Percentiles rank a stretch among this genome's conserved stretches.
Evolutionary conservation across 2,888 invertebrate genomes (phyloP).

Genomic region (Ctena decussata): DNA sequence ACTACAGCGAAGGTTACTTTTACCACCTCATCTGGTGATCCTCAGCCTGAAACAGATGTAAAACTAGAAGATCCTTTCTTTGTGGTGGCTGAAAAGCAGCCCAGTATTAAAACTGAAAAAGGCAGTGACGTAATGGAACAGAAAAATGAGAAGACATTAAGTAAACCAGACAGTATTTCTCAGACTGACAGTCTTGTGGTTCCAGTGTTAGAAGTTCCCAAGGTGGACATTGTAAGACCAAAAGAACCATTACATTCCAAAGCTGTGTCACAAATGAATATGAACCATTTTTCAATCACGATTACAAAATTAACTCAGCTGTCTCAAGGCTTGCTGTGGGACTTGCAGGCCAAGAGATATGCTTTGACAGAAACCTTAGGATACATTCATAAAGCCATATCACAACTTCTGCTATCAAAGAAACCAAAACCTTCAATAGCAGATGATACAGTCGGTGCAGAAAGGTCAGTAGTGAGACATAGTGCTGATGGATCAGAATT

Average conservation of each 20-base stretch:
- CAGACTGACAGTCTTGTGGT: not conserved
- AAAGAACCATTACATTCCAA: not conserved
- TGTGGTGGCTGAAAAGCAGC: not conserved
- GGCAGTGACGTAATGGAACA: not conserved
- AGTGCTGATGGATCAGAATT: not conserved
- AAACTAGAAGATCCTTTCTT: not conserved
- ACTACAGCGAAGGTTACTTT: too few species aligned
- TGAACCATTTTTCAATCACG: constrained; percentile 35
- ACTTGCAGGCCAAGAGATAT: constrained; percentile 80
- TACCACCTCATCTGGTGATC: not conserved
- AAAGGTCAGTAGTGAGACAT: not conserved
- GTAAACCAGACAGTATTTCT: not conserved
- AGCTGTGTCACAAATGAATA: not conserved
- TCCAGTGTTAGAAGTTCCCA: not conserved
- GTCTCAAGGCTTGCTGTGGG: constrained; percentile 80
- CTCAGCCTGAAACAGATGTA: not conserved
- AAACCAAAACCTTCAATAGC: constrained; percentile 54
- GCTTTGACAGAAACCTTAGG: constrained; percentile 81
- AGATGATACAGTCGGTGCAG: constrained; percentile 1
- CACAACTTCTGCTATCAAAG: constrained; percentile 77
- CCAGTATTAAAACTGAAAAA: not conserved
- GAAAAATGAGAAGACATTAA: not conserved
- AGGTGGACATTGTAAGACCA: not conserved
- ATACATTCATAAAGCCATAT: constrained; percentile 82
- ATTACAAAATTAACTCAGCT: constrained; percentile 67